Evolutionary conservation across 2,888 invertebrate species (phyloP), one percentile per base, ranked within the genome.

Genomic region (Rotaria socialis): DNA sequence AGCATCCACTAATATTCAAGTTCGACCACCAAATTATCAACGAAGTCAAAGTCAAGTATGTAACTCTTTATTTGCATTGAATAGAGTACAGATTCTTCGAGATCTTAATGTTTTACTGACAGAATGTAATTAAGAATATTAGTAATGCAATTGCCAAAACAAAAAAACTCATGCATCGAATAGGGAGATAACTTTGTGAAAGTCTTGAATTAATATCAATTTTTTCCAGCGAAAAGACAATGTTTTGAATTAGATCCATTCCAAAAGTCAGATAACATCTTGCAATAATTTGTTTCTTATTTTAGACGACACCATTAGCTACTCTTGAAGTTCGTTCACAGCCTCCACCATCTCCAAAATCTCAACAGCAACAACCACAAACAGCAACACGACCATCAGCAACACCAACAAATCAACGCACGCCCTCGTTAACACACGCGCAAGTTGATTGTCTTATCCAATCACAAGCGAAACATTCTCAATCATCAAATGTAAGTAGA

Each of bases 41-140:
- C 67, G 67, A 67, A 67, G 35, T 67, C 67, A 67, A 67, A 35
- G 35, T 27, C 67, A 27, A 35, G 67, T 67, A 67, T 67, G 67
- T 67, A 67, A 35, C 11, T 19, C 0, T 16, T 35, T 55, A 55
- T 55, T 55, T 55, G 2, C 16, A 6, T 19, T 55, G 3, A 55
- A 4, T 55, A 5, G 1, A 55, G 16, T 1, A 55, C 22, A 55
- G 0, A 55, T 55, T 6, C 16, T 19, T 2, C 2, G 6, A 22
- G 1, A 55, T 55, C 16, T 55, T 16, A 22, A 16, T 2, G 22
- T 55, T 55, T 55, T 6, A 55, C 6, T 55, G 22, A 1, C 16
- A 16, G 55, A 19, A 55, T 55, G 22, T 55, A 1, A 6, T 19
- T 16, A 7, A 16, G 22, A 16, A 55, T 19, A 55, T 55, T 55